Evolutionary conservation across 35 echinoderm and acorn worm genomes (phyloP).

Genomic region (Chiridota heheva): DNA sequence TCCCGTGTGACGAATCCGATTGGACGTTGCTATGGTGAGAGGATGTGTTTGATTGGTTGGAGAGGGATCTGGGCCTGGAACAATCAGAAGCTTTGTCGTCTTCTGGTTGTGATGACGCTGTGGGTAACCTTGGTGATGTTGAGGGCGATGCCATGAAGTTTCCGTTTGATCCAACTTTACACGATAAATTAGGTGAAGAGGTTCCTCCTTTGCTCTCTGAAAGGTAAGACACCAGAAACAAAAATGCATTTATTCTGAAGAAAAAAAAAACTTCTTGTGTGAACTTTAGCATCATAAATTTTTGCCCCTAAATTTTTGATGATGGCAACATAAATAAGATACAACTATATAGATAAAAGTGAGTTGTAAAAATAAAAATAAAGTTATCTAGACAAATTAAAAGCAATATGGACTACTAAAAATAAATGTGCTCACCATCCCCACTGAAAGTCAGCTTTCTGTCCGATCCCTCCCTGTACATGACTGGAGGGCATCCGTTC

Average conservation of each 20-base stretch:
- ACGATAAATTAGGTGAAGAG: conserved; percentile 21
- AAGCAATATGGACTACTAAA: no score
- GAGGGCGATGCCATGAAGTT: neutral
- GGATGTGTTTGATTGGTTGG: conserved; percentile 34
- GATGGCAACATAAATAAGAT: neutral
- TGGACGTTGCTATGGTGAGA: conserved; percentile 33
- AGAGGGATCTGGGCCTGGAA: conserved; percentile 24
- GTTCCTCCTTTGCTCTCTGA: conserved; percentile 37
- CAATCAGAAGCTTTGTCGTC: conserved; percentile 41
- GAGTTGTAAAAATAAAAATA: neutral
- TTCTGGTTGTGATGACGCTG: neutral
- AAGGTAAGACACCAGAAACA: neutral
- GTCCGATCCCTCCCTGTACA: neutral
- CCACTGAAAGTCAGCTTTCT: conserved; percentile 19
- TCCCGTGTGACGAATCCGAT: conserved; percentile 28
- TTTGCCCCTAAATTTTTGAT: neutral
- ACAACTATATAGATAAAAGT: neutral
- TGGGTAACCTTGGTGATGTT: conserved; percentile 15
- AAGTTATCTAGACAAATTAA: no score
- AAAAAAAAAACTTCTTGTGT: neutral
- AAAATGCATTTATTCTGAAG: neutral
- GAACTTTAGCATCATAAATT: neutral
- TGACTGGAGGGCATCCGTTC: conserved; percentile 2
- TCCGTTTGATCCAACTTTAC: conserved; percentile 27
- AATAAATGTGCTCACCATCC: conserved; percentile 40